These are phyloP conservation scores for Rhamphomyia laevipes DNA, from an alignment of 2,888 invertebrate species.

Conservation along the genomic window DNA sequence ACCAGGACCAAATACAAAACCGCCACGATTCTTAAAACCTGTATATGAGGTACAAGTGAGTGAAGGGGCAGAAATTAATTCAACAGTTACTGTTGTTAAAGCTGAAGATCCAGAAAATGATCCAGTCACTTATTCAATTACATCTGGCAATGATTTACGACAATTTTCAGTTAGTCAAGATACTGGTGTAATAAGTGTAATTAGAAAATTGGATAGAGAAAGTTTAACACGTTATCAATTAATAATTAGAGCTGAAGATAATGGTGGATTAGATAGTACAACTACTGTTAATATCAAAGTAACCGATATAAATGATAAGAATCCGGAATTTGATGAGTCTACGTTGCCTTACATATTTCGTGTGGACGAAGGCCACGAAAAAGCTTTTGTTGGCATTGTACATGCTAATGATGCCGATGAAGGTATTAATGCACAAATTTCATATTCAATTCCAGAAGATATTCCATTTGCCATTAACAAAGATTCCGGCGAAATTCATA, in stretches of 20 bases:
- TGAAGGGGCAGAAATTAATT: conserved; percentile 79
- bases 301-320: conserved; percentile 85
- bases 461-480: conserved; percentile 71
- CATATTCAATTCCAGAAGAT: conserved; percentile 66
- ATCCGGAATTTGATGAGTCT: conserved; percentile 69
- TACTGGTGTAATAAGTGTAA: conserved; percentile 81
- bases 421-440: conserved; percentile 69
- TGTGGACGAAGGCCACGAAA: conserved; percentile 58
- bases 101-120: conserved; percentile 85
- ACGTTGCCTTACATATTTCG: conserved; percentile 65
- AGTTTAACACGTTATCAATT: conserved; percentile 78
- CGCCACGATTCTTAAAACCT: conserved; percentile 70
- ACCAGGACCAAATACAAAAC: conserved; percentile 69
- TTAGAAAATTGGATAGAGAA: conserved; percentile 74
- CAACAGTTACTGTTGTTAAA: conserved; percentile 69
- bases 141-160: conserved; percentile 79
- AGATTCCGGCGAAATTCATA: conserved; percentile 65
- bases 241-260: conserved; percentile 78
- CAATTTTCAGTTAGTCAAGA: conserved; percentile 77
- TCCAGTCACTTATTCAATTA: conserved; percentile 70
- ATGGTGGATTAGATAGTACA: conserved; percentile 67
- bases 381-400: conserved; percentile 60
- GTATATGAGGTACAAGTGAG: conserved; percentile 80
- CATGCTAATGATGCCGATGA: conserved; percentile 79
- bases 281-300: conserved; percentile 80